phyloP scores from a whole-genome alignment of 2,888 invertebrate species.

The Trichogramma dendrolimi region DNA sequence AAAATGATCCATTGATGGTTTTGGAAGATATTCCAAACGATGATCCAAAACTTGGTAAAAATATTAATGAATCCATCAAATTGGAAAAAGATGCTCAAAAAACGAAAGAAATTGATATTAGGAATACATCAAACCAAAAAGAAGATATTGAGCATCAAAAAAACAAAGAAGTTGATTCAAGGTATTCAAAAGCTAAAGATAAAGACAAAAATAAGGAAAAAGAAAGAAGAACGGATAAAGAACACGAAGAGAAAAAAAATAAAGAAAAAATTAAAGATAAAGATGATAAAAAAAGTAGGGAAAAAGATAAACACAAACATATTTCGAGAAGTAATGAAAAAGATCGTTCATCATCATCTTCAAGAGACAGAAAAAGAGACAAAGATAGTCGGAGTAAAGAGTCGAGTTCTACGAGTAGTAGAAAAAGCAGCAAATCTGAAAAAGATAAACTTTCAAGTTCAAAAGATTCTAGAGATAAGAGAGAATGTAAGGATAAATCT shows the following conservation, averaged over 20 bases:
- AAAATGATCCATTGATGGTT: constrained; percentile 10
- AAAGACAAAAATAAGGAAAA: constrained; percentile 14
- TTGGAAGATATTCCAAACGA: constrained; percentile 23
- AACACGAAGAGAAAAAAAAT: constrained; percentile 23
- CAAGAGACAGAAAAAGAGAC: constrained; percentile 33
- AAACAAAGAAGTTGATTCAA: constrained; percentile 18
- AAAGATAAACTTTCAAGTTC: constrained; percentile 34
- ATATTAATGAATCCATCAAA: constrained; percentile 22
- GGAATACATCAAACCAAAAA: constrained; percentile 15
- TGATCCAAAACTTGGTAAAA: constrained; percentile 29
- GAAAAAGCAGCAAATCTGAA: constrained; percentile 29
- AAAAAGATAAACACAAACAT: constrained; percentile 38
- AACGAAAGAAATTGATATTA: constrained; percentile 24
- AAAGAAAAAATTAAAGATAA: constrained; percentile 30
- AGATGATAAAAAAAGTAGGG: constrained; percentile 27
- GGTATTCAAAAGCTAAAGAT: constrained; percentile 10
- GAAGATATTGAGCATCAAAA: constrained; percentile 14
- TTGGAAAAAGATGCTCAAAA: constrained; percentile 21
- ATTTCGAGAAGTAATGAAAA: constrained; percentile 35
- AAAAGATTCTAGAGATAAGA: constrained; percentile 30
- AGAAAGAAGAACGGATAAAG: constrained; percentile 23
- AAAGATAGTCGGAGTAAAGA: constrained; percentile 31
- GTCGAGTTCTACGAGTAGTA: constrained; percentile 28
- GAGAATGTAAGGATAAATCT: constrained; percentile 33
- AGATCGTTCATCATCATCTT: constrained; percentile 36